Base-by-base conservation (phyloP, 2,888 invertebrate species). In the Abscondita cerata region DNA sequence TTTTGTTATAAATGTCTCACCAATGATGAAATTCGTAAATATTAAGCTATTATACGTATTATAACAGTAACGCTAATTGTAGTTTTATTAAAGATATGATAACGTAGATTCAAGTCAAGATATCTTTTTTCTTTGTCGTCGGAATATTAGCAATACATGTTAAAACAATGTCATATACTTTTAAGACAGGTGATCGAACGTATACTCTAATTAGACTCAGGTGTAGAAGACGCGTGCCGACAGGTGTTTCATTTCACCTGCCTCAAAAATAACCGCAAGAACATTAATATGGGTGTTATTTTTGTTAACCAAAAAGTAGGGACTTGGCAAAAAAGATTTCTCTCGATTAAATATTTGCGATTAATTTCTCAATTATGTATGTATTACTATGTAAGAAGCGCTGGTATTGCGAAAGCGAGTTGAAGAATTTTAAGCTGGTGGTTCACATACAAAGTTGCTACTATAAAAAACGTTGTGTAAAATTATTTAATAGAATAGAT, bases 151-250 rank as follows among this genome's bases (percentile, higher is more conserved):
- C 46, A 13, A 18, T 34, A 18, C 38, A 54, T 16, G 48, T 13
- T 31, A 52, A 51, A 47, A 25, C 38, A 55, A 38, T 60, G 51
- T 60, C 55, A 38, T 57, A 56, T 48, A 55, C 47, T 36, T 34
- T 13, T 52, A 55, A 40, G 75, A 77, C 78, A 78, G 78, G 78
- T 78, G 78, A 78, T 73, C 66, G 68, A 66, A 71, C 72, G 73
- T 71, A 74, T 72, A 73, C 72, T 74, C 77, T 78, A 79, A 79
- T 79, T 79, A 77, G 72, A 70, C 70, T 78, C 78, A 78, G 78
- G 78, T 79, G 79, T 76, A 75, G 66, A 70, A 73, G 75, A 73
- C 79, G 76, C 78, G 79, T 78, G 79, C 76, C 75, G 73, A 76
- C 79, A 80, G 78, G 76, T 80, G 80, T 69, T 64, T 65, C 58